Conservation (phyloP, 2,888 invertebrate genomes). For the Hydriomena furcata region DNA sequence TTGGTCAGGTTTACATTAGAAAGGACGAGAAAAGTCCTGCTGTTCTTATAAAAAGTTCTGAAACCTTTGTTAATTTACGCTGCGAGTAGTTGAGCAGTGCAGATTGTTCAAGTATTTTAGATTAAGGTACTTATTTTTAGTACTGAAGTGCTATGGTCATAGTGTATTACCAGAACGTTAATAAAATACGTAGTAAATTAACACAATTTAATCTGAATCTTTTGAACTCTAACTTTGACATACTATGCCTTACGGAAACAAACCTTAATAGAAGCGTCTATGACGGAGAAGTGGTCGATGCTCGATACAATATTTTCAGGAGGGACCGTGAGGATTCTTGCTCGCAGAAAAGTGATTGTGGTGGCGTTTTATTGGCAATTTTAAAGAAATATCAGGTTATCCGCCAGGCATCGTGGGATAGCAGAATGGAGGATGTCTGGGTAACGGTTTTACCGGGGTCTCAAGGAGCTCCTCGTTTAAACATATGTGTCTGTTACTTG, state of each 20-base stretch:
- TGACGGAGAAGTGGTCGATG: constrained; percentile 20
- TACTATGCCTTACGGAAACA: too few relatives aligned
- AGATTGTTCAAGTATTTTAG: too few relatives aligned
- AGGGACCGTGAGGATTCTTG: constrained; percentile 14
- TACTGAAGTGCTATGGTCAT: too few relatives aligned
- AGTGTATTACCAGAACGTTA: constrained; percentile 16
- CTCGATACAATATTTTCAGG: constrained; percentile 22
- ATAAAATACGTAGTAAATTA: constrained; percentile 13
- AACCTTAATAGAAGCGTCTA: constrained; percentile 13
- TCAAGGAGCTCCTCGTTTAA: neutral
- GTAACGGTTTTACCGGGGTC: constrained; percentile 5
- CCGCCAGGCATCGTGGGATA: constrained; percentile 26
- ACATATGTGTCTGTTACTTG: too few relatives aligned
- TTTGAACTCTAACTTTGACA: constrained; percentile 17
- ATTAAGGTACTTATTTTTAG: too few relatives aligned
- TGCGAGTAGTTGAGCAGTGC: neutral
- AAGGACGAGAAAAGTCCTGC: constrained; percentile 14
- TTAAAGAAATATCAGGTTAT: constrained; percentile 14
- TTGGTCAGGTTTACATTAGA: constrained; percentile 20
- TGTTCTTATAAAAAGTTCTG: constrained; percentile 14
- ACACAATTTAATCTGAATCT: constrained; percentile 12
- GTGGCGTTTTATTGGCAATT: constrained; percentile 24
- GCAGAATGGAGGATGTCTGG: constrained; percentile 24
- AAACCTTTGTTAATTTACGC: neutral
- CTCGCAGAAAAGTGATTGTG: constrained; percentile 17